Evolutionary conservation across 2,888 invertebrate species (phyloP).

Genomic region (Poecilus cupreus): DNA sequence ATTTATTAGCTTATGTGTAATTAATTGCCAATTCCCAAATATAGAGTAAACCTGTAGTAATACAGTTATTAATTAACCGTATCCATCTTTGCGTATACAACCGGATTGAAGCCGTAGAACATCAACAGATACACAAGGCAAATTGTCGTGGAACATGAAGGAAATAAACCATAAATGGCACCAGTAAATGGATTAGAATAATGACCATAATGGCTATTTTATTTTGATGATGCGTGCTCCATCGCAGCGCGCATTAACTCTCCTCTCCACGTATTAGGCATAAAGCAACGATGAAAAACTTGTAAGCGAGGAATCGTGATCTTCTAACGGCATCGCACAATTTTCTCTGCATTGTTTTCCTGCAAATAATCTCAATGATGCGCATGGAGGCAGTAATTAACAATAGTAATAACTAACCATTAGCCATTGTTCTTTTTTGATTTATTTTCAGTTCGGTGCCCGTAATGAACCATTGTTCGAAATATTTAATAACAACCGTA

Average conservation of each 20-base stretch:
- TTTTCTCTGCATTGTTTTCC: constrained; percentile 43
- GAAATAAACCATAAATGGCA: constrained; percentile 44
- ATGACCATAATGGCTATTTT: constrained; percentile 42
- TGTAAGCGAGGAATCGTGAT: constrained; percentile 30
- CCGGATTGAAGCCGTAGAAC: not conserved
- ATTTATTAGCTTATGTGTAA: not conserved
- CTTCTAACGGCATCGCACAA: constrained; percentile 43
- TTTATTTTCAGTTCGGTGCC: constrained; percentile 27
- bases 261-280: not conserved
- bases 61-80: constrained; percentile 2
- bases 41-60: not conserved
- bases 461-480: constrained; percentile 50
- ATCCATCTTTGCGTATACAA: constrained; percentile 5
- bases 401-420: constrained; percentile 50
- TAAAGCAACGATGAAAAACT: not conserved
- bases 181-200: constrained; percentile 44
- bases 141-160: not conserved
- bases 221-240: constrained; percentile 34
- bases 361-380: constrained; percentile 35
- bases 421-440: constrained; percentile 46
- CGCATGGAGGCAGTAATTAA: constrained; percentile 45
- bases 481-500: constrained; percentile 39
- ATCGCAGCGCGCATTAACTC: not conserved
- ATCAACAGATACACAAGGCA: not conserved
- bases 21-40: constrained; percentile 8